Evolutionary conservation across 2,797 vertebrate species (phyloP).

Genomic region (Tympanoctomys barrerae): DNA sequence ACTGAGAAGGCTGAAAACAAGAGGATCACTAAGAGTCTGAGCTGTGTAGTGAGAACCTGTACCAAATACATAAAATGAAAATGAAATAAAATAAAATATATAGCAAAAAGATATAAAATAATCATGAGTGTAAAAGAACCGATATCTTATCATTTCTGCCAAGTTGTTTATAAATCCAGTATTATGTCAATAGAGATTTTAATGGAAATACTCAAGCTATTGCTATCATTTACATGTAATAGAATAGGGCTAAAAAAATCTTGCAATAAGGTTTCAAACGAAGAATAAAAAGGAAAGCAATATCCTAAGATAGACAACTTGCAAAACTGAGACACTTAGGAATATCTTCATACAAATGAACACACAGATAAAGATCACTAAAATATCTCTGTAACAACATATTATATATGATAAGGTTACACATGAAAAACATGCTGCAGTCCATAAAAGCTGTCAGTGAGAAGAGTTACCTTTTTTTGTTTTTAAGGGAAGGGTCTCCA

Average conservation of each 20-base stretch:
- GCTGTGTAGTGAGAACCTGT: too few species aligned
- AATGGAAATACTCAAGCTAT: neutral
- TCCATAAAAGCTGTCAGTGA: neutral
- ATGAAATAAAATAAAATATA: too few species aligned
- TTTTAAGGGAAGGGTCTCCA: too few species aligned
- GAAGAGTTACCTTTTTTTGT: neutral
- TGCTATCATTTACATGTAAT: neutral
- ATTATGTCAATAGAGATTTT: neutral
- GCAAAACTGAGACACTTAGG: neutral
- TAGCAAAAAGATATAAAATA: neutral
- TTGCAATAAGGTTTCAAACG: neutral
- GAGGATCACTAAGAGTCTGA: too few species aligned
- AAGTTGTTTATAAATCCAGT: constrained; percentile 6
- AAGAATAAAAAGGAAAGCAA: neutral
- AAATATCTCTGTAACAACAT: neutral
- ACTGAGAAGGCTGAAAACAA: too few species aligned
- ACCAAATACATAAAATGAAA: too few species aligned
- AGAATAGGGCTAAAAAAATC: neutral
- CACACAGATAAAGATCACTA: neutral
- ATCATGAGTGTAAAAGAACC: neutral
- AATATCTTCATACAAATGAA: neutral
- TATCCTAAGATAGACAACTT: neutral
- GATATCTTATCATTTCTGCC: neutral
- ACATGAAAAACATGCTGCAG: neutral
- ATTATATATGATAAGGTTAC: neutral